phyloP scores from a whole-genome alignment of 2,113 vertebrate genomes.

The Rhabdomys dilectus region DNA sequence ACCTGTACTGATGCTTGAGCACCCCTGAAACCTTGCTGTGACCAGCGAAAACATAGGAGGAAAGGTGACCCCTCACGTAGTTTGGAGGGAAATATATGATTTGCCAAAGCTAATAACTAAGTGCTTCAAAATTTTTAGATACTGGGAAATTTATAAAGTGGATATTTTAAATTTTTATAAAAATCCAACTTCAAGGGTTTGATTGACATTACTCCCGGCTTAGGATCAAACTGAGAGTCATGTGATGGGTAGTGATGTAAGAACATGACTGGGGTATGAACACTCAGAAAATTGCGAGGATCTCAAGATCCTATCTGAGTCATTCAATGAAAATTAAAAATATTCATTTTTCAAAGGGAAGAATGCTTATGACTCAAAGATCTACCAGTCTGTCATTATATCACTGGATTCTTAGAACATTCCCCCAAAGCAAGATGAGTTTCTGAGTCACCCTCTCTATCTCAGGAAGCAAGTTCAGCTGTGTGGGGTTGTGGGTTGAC shows the following conservation, averaged over 20 bases:
- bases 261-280: neutral
- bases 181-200: neutral
- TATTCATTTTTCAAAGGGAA: neutral
- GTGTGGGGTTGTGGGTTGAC: too few species aligned
- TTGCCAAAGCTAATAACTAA: neutral
- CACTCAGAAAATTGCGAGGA: neutral
- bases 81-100: neutral
- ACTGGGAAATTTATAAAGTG: neutral
- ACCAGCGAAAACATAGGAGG: neutral
- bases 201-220: neutral
- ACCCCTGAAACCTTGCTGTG: too few species aligned
- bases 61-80: neutral
- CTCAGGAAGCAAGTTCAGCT: neutral
- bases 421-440: neutral
- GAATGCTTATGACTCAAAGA: neutral
- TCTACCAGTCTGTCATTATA: neutral
- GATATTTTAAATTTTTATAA: neutral
- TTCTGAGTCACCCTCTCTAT: neutral
- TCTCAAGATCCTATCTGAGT: neutral
- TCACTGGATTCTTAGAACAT: neutral
- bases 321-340: conserved; percentile 27
- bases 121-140: neutral
- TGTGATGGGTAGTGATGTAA: neutral
- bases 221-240: neutral
- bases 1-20: fast-evolving